These are phyloP conservation scores for Drosophila hydei DNA, from an alignment of 1,140 invertebrate genomes.

Conservation along the genomic window DNA sequence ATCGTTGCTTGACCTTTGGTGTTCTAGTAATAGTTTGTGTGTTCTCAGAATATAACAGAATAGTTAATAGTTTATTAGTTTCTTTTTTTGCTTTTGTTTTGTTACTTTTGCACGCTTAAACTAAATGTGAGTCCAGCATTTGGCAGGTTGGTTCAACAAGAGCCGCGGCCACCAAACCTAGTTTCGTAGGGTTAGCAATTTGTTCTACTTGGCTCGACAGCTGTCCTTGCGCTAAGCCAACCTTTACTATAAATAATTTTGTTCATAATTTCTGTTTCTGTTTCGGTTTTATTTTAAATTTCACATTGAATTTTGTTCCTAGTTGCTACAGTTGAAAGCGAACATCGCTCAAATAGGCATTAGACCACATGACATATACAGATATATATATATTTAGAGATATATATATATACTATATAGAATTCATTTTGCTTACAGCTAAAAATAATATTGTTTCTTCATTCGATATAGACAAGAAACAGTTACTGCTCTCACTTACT, in stretches of 20 bases:
- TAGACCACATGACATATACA: conserved; percentile 55
- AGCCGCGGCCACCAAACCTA: conserved; percentile 13
- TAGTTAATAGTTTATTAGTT: conserved; percentile 6
- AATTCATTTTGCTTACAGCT: conserved; percentile 53
- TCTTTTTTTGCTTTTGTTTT: no score
- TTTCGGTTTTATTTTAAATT: no score
- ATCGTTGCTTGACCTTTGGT: conserved; percentile 73
- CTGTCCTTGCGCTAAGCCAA: conserved; percentile 21
- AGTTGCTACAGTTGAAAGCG: conserved; percentile 80
- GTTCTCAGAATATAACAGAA: conserved; percentile 38
- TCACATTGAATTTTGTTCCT: conserved; percentile 65
- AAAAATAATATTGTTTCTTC: conserved; percentile 37
- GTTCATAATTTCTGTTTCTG: conserved; percentile 38
- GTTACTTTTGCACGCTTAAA: conserved; percentile 13
- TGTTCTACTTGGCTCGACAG: conserved; percentile 11
- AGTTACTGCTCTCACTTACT: conserved; percentile 50
- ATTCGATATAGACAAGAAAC: conserved; percentile 55
- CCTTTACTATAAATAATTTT: conserved; percentile 30
- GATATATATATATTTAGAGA: conserved; percentile 10
- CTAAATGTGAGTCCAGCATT: conserved; percentile 39
- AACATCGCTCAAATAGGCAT: conserved; percentile 80
- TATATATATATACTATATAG: conserved; percentile 37
- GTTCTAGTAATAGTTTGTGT: conserved; percentile 50
- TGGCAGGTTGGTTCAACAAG: conserved; percentile 45
- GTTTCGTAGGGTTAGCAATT: background rate